A percentile compares a stretch with the other conserved stretches of the same genome.
These are phyloP conservation scores for Hyla sarda DNA, from an alignment of 2,113 vertebrate species.

Conservation along the genomic window DNA sequence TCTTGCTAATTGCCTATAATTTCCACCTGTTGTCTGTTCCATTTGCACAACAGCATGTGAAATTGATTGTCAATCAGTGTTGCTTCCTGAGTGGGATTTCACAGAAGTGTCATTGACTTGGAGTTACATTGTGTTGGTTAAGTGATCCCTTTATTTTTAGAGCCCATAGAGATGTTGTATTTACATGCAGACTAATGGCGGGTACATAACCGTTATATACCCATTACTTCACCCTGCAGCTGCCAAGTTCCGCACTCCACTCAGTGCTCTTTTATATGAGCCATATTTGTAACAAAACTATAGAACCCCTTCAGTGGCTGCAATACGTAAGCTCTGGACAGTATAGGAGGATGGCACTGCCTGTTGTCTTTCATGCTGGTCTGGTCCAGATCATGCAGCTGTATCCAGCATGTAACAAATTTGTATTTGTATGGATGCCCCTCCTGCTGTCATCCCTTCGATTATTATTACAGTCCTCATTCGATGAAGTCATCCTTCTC, in stretches of 20 bases:
- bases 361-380: constrained; percentile 9
- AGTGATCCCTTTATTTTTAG: no score
- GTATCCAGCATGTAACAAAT: constrained; percentile 17
- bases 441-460: neutral
- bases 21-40: no score
- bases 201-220: neutral
- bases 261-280: neutral
- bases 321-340: neutral
- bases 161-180: no score
- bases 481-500: neutral
- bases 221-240: neutral
- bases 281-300: neutral
- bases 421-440: constrained; percentile 7
- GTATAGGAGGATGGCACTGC: constrained; percentile 22
- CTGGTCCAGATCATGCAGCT: constrained; percentile 5
- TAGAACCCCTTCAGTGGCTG: neutral
- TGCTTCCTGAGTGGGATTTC: no score
- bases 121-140: no score
- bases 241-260: neutral
- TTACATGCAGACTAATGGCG: neutral
- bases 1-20: no score
- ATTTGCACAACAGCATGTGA: no score
- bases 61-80: no score
- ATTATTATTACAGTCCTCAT: neutral
- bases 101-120: no score